Evolutionary conservation across 2,113 vertebrate species (phyloP).

Genomic region (Phalacrocorax carbo): DNA sequence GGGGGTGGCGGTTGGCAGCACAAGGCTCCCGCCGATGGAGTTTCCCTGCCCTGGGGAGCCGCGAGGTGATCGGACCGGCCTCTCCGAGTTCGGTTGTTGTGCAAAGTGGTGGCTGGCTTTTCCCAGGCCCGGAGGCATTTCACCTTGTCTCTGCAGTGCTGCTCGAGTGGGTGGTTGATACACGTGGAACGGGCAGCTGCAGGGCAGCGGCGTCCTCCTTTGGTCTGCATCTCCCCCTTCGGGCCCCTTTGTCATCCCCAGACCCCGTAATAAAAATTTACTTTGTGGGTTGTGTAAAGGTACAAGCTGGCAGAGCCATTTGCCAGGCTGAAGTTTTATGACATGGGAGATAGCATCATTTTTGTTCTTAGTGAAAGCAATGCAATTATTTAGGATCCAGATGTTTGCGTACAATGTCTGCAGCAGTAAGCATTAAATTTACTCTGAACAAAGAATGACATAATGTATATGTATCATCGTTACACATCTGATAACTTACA

Average conservation of each 20-base stretch:
- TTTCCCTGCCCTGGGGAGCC: background rate
- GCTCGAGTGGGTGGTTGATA: rapidly evolving
- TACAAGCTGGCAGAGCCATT: rapidly evolving
- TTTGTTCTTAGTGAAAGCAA: background rate
- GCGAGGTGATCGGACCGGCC: background rate
- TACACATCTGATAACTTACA: rapidly evolving
- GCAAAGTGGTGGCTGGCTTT: background rate
- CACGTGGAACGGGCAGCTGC: background rate
- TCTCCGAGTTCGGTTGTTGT: rapidly evolving
- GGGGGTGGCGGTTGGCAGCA: background rate
- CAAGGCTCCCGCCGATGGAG: rapidly evolving
- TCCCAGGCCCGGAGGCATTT: background rate
- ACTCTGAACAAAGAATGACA: background rate
- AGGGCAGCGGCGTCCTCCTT: background rate
- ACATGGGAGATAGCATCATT: background rate
- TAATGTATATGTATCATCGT: rapidly evolving
- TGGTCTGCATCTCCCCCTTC: rapidly evolving
- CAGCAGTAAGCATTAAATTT: background rate
- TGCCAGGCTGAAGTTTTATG: background rate
- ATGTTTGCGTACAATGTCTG: background rate
- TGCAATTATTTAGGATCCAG: background rate
- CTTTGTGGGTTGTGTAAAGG: rapidly evolving
- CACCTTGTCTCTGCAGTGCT: background rate
- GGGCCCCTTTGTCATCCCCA: background rate
- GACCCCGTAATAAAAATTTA: rapidly evolving